Evolutionary conservation across 2,797 vertebrate genomes (phyloP), one percentile per base, ranked within the genome.

Genomic region (Mormyrops boulengeri): DNA sequence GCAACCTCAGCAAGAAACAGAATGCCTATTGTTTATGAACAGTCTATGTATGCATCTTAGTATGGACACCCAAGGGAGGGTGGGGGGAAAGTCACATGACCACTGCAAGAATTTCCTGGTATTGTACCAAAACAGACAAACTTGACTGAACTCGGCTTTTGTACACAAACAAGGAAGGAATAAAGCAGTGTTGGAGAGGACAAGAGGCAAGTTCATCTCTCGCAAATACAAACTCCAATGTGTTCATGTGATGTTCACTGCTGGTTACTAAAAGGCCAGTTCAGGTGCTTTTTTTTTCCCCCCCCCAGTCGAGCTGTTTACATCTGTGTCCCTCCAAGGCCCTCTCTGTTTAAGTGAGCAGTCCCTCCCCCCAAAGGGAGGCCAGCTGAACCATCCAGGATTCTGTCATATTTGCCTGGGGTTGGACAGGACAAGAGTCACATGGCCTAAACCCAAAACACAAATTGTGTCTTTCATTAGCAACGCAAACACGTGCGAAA

Each of bases 141-240:
- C 73, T 80, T 80, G 38, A 80, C 38, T 44, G 38, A n/a, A 41
- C 73, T 85, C 8, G 7, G 14, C 73, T 53, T 66, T 84, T 17
- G 14, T 47, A 88, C 88, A 69, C 88, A 49, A 73, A 88, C 55
- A 91, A 73, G 92, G 91, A 93, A 91, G 91, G 66, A 88, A 91
- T 80, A 90, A 57, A 89, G 90, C 90, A 92, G 88, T 89, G 34
- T 89, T 88, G 38, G 7, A 92, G 90, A 92, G 34, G 86, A 87
- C 34, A 55, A 50, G 30, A 22, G 52, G 41, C 30, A 12, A 41
- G 49, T 82, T 89, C 30, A 57, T 77, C 62, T 92, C 89, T 90
- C 91, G 91, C 92, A 92, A 88, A 91, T 91, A n/a, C 34, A 89
- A 91, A 92, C 91, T 88, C 91, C 89, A 88, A 22, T 14, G 92